Conservation (phyloP, 2,888 invertebrate species). For the Ischnura elegans region DNA sequence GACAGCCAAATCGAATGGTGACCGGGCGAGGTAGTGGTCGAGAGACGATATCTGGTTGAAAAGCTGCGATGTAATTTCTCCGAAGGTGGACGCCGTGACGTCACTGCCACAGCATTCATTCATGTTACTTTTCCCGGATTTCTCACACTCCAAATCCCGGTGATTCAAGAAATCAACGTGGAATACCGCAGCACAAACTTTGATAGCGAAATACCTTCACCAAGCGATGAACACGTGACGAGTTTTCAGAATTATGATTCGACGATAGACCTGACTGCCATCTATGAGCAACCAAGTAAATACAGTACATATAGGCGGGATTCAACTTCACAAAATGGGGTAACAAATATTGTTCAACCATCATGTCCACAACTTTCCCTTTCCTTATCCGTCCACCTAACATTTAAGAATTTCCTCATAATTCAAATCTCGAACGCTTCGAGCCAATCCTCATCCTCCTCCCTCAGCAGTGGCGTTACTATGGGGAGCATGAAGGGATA, state of each 20-base stretch:
- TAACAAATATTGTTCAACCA: too few relatives aligned
- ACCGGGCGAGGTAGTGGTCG: background rate
- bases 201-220: slow-evolving; percentile 6
- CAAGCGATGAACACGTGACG: slow-evolving; percentile 40
- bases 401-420: too few relatives aligned
- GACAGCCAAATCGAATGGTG: background rate
- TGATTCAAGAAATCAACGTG: background rate
- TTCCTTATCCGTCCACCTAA: too few relatives aligned
- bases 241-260: slow-evolving; percentile 26
- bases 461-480: too few relatives aligned
- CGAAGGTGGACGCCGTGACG: slow-evolving; percentile 63
- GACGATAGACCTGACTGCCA: slow-evolving; percentile 43
- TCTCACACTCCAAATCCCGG: background rate
- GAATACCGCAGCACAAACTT: slow-evolving; percentile 10
- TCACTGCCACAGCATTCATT: slow-evolving; percentile 70
- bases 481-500: too few relatives aligned
- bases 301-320: background rate
- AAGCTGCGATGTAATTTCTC: slow-evolving; percentile 59
- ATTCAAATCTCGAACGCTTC: too few relatives aligned
- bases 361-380: too few relatives aligned
- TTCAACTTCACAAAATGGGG: background rate
- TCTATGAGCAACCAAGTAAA: slow-evolving; percentile 46
- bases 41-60: slow-evolving; percentile 36
- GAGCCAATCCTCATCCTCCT: too few relatives aligned
- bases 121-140: slow-evolving; percentile 68